phyloP scores from a whole-genome alignment of 2,113 vertebrate species.

The Chaetodon auriga region DNA sequence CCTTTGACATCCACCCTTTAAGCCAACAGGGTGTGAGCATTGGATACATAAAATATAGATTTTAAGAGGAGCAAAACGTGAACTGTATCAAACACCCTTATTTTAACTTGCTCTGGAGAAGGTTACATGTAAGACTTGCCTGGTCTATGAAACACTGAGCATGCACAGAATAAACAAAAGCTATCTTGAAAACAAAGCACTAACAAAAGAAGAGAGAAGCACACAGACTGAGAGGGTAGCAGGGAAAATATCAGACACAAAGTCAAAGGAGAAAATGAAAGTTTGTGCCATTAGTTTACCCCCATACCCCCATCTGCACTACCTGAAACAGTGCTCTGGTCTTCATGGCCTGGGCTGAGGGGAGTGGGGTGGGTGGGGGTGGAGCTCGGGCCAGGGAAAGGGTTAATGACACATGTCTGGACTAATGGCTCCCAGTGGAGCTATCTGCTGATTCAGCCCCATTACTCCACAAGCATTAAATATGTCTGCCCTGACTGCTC shows the following conservation, averaged over 20 bases:
- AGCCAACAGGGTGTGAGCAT: neutral
- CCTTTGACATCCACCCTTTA: slow-evolving; percentile 1
- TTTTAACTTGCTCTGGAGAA: neutral
- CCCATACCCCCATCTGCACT: slow-evolving; percentile 25
- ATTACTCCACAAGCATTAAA: slow-evolving; percentile 91
- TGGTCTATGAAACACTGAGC: slow-evolving; percentile 5
- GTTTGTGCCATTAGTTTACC: slow-evolving; percentile 17
- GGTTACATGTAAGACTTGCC: neutral
- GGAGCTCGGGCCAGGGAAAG: slow-evolving; percentile 81
- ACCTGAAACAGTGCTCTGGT: slow-evolving; percentile 59
- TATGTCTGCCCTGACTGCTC: slow-evolving; percentile 87
- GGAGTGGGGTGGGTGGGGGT: slow-evolving; percentile 28
- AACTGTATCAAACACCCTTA: neutral
- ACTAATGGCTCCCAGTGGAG: slow-evolving; percentile 89
- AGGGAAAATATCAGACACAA: slow-evolving; percentile 17
- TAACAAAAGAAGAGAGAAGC: neutral
- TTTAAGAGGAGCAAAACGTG: neutral
- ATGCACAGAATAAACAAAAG: neutral
- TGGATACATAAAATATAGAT: neutral
- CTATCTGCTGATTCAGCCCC: slow-evolving; percentile 91
- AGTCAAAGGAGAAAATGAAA: slow-evolving; percentile 26
- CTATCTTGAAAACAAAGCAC: slow-evolving; percentile 25
- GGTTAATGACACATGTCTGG: slow-evolving; percentile 88
- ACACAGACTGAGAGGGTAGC: neutral
- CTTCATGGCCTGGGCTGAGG: slow-evolving; percentile 26